phyloP scores from a whole-genome alignment of 2,888 invertebrate species.

The Drosophila meridiana region DNA sequence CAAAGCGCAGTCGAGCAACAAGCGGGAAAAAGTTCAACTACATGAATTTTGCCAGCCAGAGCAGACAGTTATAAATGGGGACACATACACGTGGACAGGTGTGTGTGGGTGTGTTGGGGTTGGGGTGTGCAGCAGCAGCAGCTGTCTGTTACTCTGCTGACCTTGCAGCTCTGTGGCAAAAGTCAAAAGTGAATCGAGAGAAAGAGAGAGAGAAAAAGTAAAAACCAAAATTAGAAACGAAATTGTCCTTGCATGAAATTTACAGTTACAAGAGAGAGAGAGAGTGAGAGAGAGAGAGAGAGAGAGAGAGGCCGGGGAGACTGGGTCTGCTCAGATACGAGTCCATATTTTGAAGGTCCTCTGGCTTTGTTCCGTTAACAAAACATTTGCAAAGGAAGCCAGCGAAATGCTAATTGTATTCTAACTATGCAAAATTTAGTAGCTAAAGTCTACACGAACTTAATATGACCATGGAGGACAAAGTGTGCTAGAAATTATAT shows the following conservation, averaged over 20 bases:
- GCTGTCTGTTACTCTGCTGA: slow-evolving; percentile 22
- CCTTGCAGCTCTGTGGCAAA: slow-evolving; percentile 49
- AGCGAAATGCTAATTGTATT: slow-evolving; percentile 4
- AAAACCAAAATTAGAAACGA: slow-evolving; percentile 41
- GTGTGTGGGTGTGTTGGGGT: background rate
- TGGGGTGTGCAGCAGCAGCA: slow-evolving; percentile 23
- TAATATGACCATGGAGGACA: slow-evolving; percentile 7
- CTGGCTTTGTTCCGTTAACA: slow-evolving; percentile 9
- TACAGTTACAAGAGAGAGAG: slow-evolving; percentile 2
- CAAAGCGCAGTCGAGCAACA: slow-evolving; percentile 18
- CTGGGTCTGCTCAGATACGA: background rate
- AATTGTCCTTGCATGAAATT: slow-evolving; percentile 32
- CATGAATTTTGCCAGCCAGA: slow-evolving; percentile 27
- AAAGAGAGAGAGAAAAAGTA: background rate
- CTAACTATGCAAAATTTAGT: slow-evolving; percentile 1
- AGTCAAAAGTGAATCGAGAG: slow-evolving; percentile 41
- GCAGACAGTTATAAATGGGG: slow-evolving; percentile 50
- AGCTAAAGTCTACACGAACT: background rate
- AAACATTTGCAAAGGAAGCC: slow-evolving; percentile 7
- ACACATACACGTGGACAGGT: slow-evolving; percentile 3
- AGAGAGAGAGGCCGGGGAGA: background rate
- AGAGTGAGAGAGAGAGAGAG: background rate
- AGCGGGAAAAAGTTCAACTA: slow-evolving; percentile 14
- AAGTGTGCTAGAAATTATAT: background rate
- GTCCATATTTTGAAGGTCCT: slow-evolving; percentile 13